Base-by-base conservation (phyloP, 1,140 invertebrate species). In the Schlechtendalia chinensis region DNA sequence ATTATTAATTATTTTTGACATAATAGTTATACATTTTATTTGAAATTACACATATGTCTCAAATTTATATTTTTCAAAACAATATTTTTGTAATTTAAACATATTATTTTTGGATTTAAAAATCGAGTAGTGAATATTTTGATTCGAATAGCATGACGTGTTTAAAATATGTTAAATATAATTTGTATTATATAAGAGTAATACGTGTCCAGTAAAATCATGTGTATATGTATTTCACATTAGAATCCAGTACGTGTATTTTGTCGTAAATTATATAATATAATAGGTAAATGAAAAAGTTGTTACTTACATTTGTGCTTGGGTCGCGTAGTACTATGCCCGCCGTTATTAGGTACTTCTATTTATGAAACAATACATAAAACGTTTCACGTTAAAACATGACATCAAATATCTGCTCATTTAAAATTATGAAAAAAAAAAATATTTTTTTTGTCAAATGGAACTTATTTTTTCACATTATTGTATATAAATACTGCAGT, bases 281-380 rank as follows among this genome's bases (percentile, higher is more conserved):
- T 19, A 16, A 29, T 19, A 11, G 27, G 61, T 32, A 63, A 63
- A 63, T 67, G 8, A 67, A 45, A 67, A 45, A 22, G 39, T 45
- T 67, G 65, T 69, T 53, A 72, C 69, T 72, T 72, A 72, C 69
- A 72, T 72, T 24, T 53, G 24, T 72, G 69, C 24, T 72, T 72
- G 16, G 47, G 24, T n/a, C 69, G 69, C 24, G 69, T 72, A n/a
- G 47, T 54, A 24, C 69, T 72, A 24, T 72, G 69, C 54, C 50
- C 69, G 5, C 69, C 69, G 50, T 53, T 72, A 29, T 72, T 72
- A n/a, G 69, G 22, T 24, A 72, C 69, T 54, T 72, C 69, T 72
- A 54, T 72, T 53, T 12, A 72, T n/a, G 10, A 29, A 72, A 72
- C 5, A 54, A 29, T 54, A 63, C 10, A 63, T 17, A 63, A 72